Evolutionary conservation across 2,888 invertebrate species (phyloP).

Genomic region (Chloroclystis v-ata): DNA sequence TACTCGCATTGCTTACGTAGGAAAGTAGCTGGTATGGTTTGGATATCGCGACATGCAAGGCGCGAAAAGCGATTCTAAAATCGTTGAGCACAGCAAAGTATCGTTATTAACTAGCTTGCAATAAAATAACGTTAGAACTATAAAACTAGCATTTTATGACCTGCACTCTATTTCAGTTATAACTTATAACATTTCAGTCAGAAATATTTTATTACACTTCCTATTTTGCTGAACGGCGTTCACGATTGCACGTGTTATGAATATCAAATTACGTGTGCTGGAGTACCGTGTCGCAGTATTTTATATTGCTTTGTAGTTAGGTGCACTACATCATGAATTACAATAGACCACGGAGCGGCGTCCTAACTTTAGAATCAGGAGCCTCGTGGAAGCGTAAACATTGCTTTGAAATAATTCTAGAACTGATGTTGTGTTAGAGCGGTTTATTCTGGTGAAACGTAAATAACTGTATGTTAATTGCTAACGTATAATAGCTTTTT

Average conservation of each 20-base stretch:
- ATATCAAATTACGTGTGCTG: conserved; percentile 54
- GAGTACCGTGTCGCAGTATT: conserved; percentile 44
- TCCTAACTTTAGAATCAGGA: conserved; percentile 9
- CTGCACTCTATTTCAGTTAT: conserved; percentile 62
- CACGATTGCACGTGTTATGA: conserved; percentile 62
- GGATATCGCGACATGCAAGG: background rate
- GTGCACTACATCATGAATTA: conserved; percentile 35
- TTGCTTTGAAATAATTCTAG: background rate
- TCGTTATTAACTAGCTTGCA: conserved; percentile 1
- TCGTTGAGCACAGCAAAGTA: background rate
- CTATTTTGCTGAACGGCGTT: conserved; percentile 62
- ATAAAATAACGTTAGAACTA: background rate
- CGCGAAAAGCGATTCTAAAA: background rate
- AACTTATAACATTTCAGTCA: conserved; percentile 59
- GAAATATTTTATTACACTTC: conserved; percentile 65
- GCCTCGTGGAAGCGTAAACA: background rate
- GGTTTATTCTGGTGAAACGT: no score
- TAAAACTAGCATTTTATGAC: conserved; percentile 45
- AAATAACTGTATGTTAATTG: no score
- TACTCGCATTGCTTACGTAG: no score
- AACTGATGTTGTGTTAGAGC: background rate
- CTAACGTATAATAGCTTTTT: no score
- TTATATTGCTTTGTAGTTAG: conserved; percentile 43
- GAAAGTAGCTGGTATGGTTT: no score
- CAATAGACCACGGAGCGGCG: conserved; percentile 30